Percentiles rank a stretch among this genome's conserved stretches.
These are phyloP conservation scores for Phyllotreta striolata DNA, from an alignment of 2,888 invertebrate genomes.

Conservation along the genomic window DNA sequence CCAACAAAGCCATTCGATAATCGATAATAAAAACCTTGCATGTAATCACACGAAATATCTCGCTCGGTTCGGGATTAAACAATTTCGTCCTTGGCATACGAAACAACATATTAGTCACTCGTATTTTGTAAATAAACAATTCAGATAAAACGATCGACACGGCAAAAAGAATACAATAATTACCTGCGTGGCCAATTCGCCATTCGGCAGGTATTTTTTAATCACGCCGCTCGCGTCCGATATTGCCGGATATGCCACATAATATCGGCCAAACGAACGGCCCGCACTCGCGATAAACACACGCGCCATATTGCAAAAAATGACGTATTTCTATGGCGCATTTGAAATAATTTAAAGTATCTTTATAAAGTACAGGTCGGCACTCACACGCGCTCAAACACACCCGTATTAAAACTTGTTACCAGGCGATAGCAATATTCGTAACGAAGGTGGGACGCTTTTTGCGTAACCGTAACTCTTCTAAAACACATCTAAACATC, in stretches of 20 bases:
- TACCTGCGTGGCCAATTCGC: slow-evolving; percentile 13
- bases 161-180: slow-evolving; percentile 8
- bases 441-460: slow-evolving; percentile 20
- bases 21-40: too few relatives aligned
- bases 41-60: neutral
- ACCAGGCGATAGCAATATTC: slow-evolving; percentile 26
- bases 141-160: slow-evolving; percentile 4
- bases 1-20: too few relatives aligned
- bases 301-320: slow-evolving; percentile 30
- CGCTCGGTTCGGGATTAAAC: neutral
- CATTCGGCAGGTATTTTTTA: neutral
- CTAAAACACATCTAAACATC: neutral
- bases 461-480: slow-evolving; percentile 15
- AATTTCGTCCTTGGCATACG: slow-evolving; percentile 23
- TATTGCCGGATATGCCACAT: too few relatives aligned
- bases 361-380: slow-evolving; percentile 30
- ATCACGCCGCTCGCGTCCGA: too few relatives aligned
- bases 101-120: slow-evolving; percentile 21
- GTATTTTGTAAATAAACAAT: slow-evolving; percentile 29
- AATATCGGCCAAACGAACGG: neutral
- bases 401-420: slow-evolving; percentile 30
- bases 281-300: slow-evolving; percentile 8
- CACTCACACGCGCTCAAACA: slow-evolving; percentile 19
- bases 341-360: slow-evolving; percentile 28
- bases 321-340: slow-evolving; percentile 28